Evolutionary conservation across 2,797 vertebrate species (phyloP), one percentile per base, ranked within the genome.

Genomic region (Tolypeutes matacus): DNA sequence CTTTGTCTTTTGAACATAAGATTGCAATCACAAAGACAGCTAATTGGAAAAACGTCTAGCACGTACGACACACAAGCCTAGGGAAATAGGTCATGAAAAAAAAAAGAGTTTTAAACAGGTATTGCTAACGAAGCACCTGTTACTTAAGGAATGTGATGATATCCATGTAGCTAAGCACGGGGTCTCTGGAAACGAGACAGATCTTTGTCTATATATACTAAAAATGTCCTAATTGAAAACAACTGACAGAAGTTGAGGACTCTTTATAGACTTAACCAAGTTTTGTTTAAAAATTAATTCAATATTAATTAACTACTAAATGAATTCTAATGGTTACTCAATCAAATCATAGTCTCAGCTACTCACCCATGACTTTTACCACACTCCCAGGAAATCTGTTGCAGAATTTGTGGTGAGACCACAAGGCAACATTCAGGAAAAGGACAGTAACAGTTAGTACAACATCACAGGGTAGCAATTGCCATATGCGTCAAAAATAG

Each of bases 321-420:
- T 76, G 29, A 62, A 60, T 42, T 20, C 14, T 83, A 23, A 53
- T 34, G 34, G 53, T 89, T 83, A 69, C 15, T 83, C 21, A 64
- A 0, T 65, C 60, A 86, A 64, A 85, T 86, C 42, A 60, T 46
- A 73, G 31, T 51, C 31, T 58, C 69, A 46, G 29, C 15, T 64
- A 70, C 58, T 80, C 51, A 46, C 88, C 21, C 42, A 34, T 53
- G 70, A 91, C 72, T 84, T 89, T 89, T 83, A 83, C 25, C 80
- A 80, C 72, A 89, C 89, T 90, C 83, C 70, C 58, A 91, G 93
- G 93, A 96, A 95, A 86, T 86, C 69, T 89, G 67, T 78, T 96
- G 87, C 93, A 93, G 83, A 92, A 97, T 70, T 72, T 96, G 86
- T 87, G 86, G 91, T 95, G 81, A 97, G 80, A 93, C 89, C 80